Evolutionary conservation across 2,113 vertebrate species (phyloP), one percentile per base, ranked within the genome.

Genomic region (Rallus limicola): DNA sequence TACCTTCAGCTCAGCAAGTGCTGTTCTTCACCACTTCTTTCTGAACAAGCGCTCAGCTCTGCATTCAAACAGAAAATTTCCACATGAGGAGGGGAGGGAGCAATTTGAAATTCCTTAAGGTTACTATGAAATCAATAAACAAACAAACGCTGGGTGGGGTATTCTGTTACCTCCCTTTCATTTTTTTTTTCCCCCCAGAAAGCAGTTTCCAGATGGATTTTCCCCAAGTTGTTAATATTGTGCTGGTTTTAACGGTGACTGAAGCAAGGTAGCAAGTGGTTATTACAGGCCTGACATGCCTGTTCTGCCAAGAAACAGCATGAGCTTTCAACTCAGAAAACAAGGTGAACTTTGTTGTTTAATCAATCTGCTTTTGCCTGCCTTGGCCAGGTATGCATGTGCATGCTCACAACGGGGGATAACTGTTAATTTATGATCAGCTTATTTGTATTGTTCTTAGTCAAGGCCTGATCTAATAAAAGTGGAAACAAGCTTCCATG

Each of bases 151-250:
- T 63, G 50, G 33, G 21, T 82, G 56, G 52, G 52, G 10, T 64
- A 48, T 68, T 93, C 65, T 67, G 15, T 83, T 87, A 53, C 72
- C 46, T 72, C 55, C 25, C 31, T 88, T 70, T 68, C 63, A 58
- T 82, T 23, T 50, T 26, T 50, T 26, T 31, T 11, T 2, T 2
- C 46, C 58, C 44, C 67, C 34, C 26, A 28, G 60, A 80, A 88
- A 70, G 60, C 93, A 68, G 36, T 80, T 96, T 91, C 86, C 94
- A 97, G 72, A 83, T 96, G 90, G 65, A 93, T 96, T 91, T 95
- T n/a, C 46, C 88, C 80, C 70, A 83, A 86, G 94, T 93, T 92
- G 53, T 92, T 83, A 95, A 93, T 93, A 71, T 9, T 95, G 82
- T 77, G 44, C 64, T 75, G 46, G 34, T 50, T 79, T 96, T 82